Base-by-base conservation (phyloP, 2,113 vertebrate genomes). In the Pungitius pungitius region DNA sequence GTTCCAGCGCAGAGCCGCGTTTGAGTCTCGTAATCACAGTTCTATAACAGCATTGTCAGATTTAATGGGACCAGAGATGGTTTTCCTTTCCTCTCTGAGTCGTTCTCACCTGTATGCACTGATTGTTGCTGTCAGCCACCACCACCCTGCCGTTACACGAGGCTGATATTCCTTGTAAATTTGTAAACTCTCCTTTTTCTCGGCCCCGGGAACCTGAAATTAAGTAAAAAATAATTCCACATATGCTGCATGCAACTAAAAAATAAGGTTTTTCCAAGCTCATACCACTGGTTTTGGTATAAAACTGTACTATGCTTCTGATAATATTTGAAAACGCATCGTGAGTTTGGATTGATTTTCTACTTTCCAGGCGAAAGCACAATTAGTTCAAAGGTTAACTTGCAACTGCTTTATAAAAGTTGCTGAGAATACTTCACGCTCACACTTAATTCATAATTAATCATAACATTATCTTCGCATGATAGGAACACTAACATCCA, bases 71-170 rank as follows among this genome's bases (percentile, higher is more conserved):
- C 3, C 56, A 27, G 33, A 49, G 6, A 13, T 22, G 33, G 11
- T 30, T 52, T 33, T 20, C 43, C 26, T 40, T 24, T 18, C 10
- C 18, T 15, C 62, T 33, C 11, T 15, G 59, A 22, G 64, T 63
- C 20, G 17, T n/a, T 55, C 87, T 89, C 90, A 98, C 97, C 95
- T 99, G 97, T 79, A 99, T 96, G 17, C 97, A 98, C 58, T 99
- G 97, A 89, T 99, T 99, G 92, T 99, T 99, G 93, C 97, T 99
- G 91, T 99, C 97, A 0, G 97, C 97, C 78, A 99, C 96, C 52
- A 99, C 95, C 13, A 99, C 97, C 69, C 96, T 94, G 49, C 96
- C 96, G 0, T 90, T 94, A 68, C 93, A 92, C 17, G 97, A 96
- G 13, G 97, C 93, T 0, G 96, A 97, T 83, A 99, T 97, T 39